Base-by-base conservation (phyloP, 2,888 invertebrate genomes). In the Caenorhabditis becei region DNA sequence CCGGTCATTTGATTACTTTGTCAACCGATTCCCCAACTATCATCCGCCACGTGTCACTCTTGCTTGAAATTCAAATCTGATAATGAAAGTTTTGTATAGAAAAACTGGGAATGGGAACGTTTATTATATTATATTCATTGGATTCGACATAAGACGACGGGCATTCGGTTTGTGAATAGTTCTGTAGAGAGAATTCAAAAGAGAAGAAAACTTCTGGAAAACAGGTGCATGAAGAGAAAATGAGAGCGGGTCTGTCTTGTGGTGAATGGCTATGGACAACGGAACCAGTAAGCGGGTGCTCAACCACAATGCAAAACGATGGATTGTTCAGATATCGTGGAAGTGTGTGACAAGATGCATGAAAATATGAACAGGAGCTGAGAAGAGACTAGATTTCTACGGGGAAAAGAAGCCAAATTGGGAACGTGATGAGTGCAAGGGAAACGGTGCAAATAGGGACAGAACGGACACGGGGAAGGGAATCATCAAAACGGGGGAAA, bases 1-100 rank as follows among this genome's bases (percentile, higher is more conserved):
- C 58, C 72, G 82, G 18, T 69, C 82, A 44, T 82, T 82, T 61
- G 82, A 82, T 61, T 82, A 69, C 61, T 82, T 82, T 35, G 77
- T 82, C 5, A 82, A 70, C 37, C 67, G 77, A 49, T 82, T 78
- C 65, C 77, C 77, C 5, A 77, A 72, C 49, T 71, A 77, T 51
- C 47, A 59, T 20, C 75, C 69, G 37, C 35, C 81, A 28, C 54
- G 66, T 41, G 58, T 61, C n/a, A 74, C 59, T 67, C 61, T 58
- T 54, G 47, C 74, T 32, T 71, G 47, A 35, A 59, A 72, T 24
- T 2, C 37, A 63, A 44, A 35, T 23, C 51, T 26, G 61, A 69
- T 56, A 62, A n/a, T n/a, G n/a, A 77, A 69, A 26, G 37, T 8
- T 62, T 41, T 62, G n/a, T n/a, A n/a, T n/a, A n/a, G n/a, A n/a